A percentile compares a stretch with the other conserved stretches of the same genome.
These are phyloP conservation scores for Pipistrellus nathusii DNA, from an alignment of 2,797 vertebrate genomes.

Conservation along the genomic window DNA sequence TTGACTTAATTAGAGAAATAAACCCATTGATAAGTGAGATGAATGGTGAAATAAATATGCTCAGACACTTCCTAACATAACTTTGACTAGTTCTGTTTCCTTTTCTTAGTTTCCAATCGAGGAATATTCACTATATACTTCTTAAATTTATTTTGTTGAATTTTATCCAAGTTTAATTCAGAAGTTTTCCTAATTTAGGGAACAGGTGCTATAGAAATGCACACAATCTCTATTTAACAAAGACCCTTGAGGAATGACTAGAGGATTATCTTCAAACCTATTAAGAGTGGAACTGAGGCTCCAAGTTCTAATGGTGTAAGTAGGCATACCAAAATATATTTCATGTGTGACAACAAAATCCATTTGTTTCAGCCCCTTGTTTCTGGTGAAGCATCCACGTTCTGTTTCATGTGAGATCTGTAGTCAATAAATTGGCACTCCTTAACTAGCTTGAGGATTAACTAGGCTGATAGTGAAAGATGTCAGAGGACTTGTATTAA, in stretches of 20 bases:
- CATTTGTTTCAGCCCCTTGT: not conserved
- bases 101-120: conserved; percentile 14
- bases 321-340: not conserved
- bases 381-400: not conserved
- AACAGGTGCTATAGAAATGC: conserved; percentile 50
- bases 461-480: not conserved
- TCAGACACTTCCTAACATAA: not conserved
- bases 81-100: conserved; percentile 47
- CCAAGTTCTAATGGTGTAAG: not conserved
- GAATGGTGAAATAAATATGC: conserved; percentile 59
- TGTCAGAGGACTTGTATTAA: no score
- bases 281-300: not conserved
- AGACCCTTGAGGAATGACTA: conserved; percentile 54
- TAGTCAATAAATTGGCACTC: not conserved
- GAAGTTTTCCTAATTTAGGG: conserved; percentile 51
- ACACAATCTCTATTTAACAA: conserved; percentile 62
- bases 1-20: conserved; percentile 62
- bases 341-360: not conserved
- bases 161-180: conserved; percentile 66
- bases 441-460: not conserved
- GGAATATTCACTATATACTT: not conserved
- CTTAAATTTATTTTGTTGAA: conserved; percentile 74
- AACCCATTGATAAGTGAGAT: conserved; percentile 41
- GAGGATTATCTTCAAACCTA: conserved; percentile 40
- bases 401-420: not conserved